Base-by-base conservation (phyloP, 2,797 vertebrate genomes). In the Pterois miles region DNA sequence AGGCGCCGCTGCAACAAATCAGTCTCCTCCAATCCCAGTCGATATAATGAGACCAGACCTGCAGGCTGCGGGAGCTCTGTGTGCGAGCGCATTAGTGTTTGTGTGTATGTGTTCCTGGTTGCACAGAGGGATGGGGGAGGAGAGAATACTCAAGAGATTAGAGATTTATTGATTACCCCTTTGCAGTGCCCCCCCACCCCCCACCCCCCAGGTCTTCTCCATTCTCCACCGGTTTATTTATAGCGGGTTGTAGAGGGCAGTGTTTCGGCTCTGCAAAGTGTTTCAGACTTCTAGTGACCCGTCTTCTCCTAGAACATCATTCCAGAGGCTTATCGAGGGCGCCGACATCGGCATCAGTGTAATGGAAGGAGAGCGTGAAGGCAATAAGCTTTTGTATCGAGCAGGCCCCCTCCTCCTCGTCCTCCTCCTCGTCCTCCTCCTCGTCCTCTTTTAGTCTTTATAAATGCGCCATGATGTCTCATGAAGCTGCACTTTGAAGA, bases 101-200 rank as follows among this genome's bases (percentile, higher is more conserved):
- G 33, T n/a, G 59, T 16, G 65, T 31, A 58, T 78, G 74, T 74
- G 82, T 83, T 81, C 64, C 74, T 56, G 20, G 38, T 60, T 85
- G 81, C 62, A 70, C 64, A 68, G 71, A 81, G 59, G 50, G 77
- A 80, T 78, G 29, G 77, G 66, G 53, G 76, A 82, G 71, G 74
- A 88, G 86, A 86, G 87, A 91, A 94, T 80, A 76, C 80, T 79
- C 88, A 57, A 77, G 83, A 88, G 89, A 89, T 94, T 90, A 90
- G 80, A 90, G 88, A 91, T 86, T 23, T 90, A 94, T 94, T 93
- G 93, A 94, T 94, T 87, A 86, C 67, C 74, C 74, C 83, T 88
- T 83, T 86, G 73, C 78, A 57, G 74, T 58, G 29, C 62, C 54
- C 70, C 81, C 77, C 59, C 60, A 54, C 29, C 65, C 78, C 74